Evolutionary conservation across 1,140 invertebrate species (phyloP).

Genomic region (Drosophila lini): DNA sequence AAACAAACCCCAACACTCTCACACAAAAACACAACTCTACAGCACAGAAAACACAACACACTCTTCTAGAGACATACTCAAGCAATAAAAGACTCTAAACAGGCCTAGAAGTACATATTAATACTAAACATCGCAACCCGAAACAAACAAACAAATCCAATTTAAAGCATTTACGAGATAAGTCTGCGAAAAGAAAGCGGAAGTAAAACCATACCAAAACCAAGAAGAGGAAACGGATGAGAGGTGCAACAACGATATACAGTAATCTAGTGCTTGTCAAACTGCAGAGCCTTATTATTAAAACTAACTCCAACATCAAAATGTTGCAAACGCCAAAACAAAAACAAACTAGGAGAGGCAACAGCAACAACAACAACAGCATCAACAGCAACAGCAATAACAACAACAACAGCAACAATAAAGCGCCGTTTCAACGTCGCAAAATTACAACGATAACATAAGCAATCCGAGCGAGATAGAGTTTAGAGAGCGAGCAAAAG

Average conservation of each 20-base stretch:
- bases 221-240: conserved; percentile 14
- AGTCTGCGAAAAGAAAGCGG: conserved; percentile 36
- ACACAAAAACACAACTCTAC: conserved; percentile 20
- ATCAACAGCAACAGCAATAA: conserved; percentile 10
- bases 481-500: conserved; percentile 21
- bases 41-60: conserved; percentile 15
- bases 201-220: conserved; percentile 14
- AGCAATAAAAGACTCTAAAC: conserved; percentile 63
- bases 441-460: conserved; percentile 69
- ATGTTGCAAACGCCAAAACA: conserved; percentile 25
- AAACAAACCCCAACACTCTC: conserved; percentile 5
- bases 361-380: conserved; percentile 42
- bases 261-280: conserved; percentile 41
- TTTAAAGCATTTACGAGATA: conserved; percentile 52
- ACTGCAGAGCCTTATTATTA: conserved; percentile 37
- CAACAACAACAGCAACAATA: conserved; percentile 33
- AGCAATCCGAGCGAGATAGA: conserved; percentile 34
- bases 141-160: conserved; percentile 49
- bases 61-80: conserved; percentile 36
- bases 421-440: conserved; percentile 51
- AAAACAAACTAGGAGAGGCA: conserved; percentile 33
- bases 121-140: conserved; percentile 8
- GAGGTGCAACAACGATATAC: conserved; percentile 18
- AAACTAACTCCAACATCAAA: conserved; percentile 32
- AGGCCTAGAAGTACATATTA: conserved; percentile 18